Evolutionary conservation across 2,113 vertebrate species (phyloP), one percentile per base, ranked within the genome.

Genomic region (Elachura formosa): DNA sequence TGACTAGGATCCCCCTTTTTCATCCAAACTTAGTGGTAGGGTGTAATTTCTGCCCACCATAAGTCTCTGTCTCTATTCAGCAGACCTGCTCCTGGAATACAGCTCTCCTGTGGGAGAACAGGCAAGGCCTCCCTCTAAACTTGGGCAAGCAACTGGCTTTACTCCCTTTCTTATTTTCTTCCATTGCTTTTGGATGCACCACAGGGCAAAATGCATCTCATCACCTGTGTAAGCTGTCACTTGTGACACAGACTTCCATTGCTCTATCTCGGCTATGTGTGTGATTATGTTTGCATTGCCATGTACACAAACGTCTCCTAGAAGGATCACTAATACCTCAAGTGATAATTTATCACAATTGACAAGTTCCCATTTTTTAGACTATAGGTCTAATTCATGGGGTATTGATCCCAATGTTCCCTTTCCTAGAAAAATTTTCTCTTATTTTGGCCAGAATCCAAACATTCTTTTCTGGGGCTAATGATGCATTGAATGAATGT

Each of bases 401-500:
- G 40, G 25, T 23, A 72, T 48, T 56, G 56, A 79, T 89, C 69
- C 48, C n/a, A n/a, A n/a, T n/a, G 62, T 69, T 95, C 54, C 31
- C 18, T 76, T 93, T 93, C 55, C 29, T 63, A 62, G 54, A 8
- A 72, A 80, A 90, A 71, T 85, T 73, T 87, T 88, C 29, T 84
- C 87, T 41, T 66, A 14, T 61, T 94, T 84, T 89, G 81, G 49
- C 46, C 52, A 76, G 71, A 89, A 94, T 79, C 58, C 62, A 93
- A 51, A 59, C 11, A 76, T 84, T 93, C 62, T 68, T 93, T 87
- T 93, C 51, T 85, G 54, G 6, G 34, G 11, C 48, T 95, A 95
- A 97, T 66, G 77, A 79, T 91, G 71, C 62, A 1, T 73, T 76
- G 84, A 95, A 96, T 73, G 12, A 94, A 88, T 77, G 31, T 87